Base-by-base conservation (phyloP, 2,113 vertebrate genomes). In the Dromas ardeola region DNA sequence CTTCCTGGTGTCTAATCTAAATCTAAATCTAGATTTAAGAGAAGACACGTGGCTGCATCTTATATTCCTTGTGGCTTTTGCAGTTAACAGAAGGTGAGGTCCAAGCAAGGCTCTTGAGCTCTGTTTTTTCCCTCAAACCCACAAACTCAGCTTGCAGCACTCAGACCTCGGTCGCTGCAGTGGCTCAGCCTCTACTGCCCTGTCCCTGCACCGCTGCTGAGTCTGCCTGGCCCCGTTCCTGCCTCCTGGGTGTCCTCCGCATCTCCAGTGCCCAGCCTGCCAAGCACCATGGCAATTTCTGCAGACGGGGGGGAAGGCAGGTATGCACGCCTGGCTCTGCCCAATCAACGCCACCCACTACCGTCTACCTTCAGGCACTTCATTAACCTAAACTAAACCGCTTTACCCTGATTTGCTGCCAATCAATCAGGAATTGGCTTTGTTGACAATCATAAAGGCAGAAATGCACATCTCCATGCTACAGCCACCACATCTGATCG, bases 101-200 rank as follows among this genome's bases (percentile, higher is more conserved):
- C 62, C n/a, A 55, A 58, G 30, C 30, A 29, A 50, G 27, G 32
- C 26, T 72, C 32, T n/a, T 8, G 34, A 65, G 13, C 20, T 59
- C n/a, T 79, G 10, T 6, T 74, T 94, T 67, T 29, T 7, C 40
- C 30, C 27, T 87, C 55, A 42, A 36, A 77, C 27, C 10, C 73
- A 61, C 32, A 42, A 55, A 34, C 38, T 15, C 55, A 29, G 7
- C 66, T 61, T 34, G 26, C 61, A 89, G 59, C 38, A 2, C 43
- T 70, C 87, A 45, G 21, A n/a, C 3, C 15, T 10, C 0, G 0
- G 10, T 8, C 30, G 12, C n/a, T 67, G 61, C 45, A 38, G n/a
- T 1, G 43, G 22, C 47, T 82, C 23, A 73, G 21, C 45, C 34
- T 22, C 52, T 18, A 2, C 13, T 63, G n/a, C 36, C 29, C 32